These are phyloP conservation scores for Sylvia borin DNA, from an alignment of 2,797 vertebrate genomes.

Conservation along the genomic window DNA sequence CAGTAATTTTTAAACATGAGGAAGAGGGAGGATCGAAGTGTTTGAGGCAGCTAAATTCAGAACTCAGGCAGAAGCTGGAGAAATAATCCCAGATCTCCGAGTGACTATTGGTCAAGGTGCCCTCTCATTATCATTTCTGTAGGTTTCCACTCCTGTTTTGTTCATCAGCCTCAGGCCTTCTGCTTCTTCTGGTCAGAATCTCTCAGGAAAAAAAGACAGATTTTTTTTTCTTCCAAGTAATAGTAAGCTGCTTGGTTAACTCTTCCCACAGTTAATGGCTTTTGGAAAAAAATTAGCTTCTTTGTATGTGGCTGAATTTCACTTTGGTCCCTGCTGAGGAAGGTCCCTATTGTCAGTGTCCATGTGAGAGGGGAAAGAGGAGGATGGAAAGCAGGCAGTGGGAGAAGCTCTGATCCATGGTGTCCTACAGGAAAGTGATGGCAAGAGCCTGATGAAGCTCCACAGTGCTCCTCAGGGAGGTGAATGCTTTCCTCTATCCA, in stretches of 20 bases:
- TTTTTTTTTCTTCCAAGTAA: background rate
- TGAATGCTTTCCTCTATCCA: background rate
- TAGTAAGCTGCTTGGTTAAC: background rate
- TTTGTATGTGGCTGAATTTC: background rate
- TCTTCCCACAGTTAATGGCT: background rate
- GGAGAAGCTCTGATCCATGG: background rate
- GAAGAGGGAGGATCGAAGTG: background rate
- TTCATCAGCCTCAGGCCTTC: background rate
- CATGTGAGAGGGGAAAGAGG: background rate
- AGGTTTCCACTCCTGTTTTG: background rate
- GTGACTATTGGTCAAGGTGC: rapidly evolving
- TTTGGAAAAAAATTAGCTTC: background rate
- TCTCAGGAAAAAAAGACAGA: background rate
- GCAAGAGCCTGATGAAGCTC: background rate
- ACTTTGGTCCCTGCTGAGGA: background rate
- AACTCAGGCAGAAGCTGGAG: background rate
- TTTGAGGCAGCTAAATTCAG: background rate
- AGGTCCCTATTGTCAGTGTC: background rate
- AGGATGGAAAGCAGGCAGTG: background rate
- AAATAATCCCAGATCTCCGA: background rate
- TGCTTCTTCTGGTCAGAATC: background rate
- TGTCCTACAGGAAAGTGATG: background rate
- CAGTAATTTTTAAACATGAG: conserved; percentile 3
- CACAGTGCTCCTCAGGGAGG: background rate
- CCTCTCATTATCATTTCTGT: background rate